A percentile compares a stretch with the other conserved stretches of the same genome.
These are phyloP conservation scores for Galendromus occidentalis DNA, from an alignment of 1,140 invertebrate species.

Conservation along the genomic window DNA sequence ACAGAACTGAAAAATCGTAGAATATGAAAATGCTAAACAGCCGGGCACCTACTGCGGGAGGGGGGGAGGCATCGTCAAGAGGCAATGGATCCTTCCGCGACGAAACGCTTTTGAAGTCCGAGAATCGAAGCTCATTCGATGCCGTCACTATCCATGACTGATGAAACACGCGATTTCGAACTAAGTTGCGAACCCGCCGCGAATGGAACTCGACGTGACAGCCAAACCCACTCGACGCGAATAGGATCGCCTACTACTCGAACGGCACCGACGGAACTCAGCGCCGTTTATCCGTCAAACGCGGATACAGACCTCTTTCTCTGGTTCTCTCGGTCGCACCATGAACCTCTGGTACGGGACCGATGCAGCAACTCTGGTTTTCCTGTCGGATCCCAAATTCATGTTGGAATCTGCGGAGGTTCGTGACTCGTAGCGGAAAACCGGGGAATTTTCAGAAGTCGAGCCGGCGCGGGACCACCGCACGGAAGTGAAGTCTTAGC, in stretches of 20 bases:
- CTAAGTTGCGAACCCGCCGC: too few relatives aligned
- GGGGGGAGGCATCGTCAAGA: not conserved
- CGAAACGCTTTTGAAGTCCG: not conserved
- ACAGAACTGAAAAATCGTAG: not conserved
- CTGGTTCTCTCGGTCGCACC: not conserved
- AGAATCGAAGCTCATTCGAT: not conserved
- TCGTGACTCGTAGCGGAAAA: too few relatives aligned
- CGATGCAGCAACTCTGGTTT: not conserved
- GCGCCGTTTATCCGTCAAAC: not conserved
- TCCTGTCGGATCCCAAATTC: not conserved
- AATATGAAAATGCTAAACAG: not conserved
- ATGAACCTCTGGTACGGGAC: not conserved
- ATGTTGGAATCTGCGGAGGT: too few relatives aligned
- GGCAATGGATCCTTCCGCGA: not conserved
- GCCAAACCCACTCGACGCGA: too few relatives aligned
- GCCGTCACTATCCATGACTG: not conserved
- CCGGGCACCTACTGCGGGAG: not conserved
- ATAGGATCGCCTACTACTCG: too few relatives aligned
- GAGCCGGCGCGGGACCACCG: too few relatives aligned
- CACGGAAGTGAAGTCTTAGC: too few relatives aligned
- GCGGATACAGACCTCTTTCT: not conserved
- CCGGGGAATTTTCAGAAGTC: too few relatives aligned
- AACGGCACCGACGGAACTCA: too few relatives aligned
- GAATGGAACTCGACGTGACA: too few relatives aligned
- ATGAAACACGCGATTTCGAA: not conserved